phyloP scores from a whole-genome alignment of 64 coral and sea anemone species.

The Acropora tenuis region DNA sequence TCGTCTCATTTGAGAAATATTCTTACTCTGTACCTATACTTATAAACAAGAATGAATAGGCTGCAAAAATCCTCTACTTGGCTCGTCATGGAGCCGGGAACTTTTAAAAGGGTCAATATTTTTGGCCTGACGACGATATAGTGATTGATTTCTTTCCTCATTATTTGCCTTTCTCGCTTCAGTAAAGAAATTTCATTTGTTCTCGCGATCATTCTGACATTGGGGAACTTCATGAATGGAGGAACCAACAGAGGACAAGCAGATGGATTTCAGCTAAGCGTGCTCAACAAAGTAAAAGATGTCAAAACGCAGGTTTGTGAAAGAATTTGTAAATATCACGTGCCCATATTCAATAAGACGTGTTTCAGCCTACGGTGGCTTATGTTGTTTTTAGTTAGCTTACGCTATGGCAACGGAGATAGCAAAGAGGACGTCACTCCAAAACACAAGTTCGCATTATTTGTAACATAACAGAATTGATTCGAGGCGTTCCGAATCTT shows the following conservation, averaged over 20 bases:
- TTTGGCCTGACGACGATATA: too few species aligned
- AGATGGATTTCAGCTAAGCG: conserved; percentile 90
- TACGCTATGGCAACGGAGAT: too few species aligned
- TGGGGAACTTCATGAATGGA: conserved; percentile 99
- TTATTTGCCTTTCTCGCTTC: not conserved
- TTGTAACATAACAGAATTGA: too few species aligned
- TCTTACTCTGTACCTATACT: not conserved
- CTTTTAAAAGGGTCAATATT: not conserved
- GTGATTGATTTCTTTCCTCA: too few species aligned
- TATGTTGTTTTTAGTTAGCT: too few species aligned
- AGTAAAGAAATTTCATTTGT: conserved; percentile 81
- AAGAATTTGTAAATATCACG: not conserved
- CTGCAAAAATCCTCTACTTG: too few species aligned
- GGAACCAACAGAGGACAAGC: conserved; percentile 90
- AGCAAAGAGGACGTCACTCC: too few species aligned
- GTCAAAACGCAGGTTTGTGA: conserved; percentile 86
- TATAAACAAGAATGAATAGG: too few species aligned
- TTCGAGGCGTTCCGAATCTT: too few species aligned
- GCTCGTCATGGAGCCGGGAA: not conserved
- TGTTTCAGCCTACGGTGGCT: too few species aligned
- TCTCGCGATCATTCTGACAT: conserved; percentile 78
- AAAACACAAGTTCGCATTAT: too few species aligned
- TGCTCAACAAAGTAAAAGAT: conserved; percentile 83
- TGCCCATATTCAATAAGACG: not conserved
- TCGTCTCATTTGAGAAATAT: not conserved